A percentile compares a stretch with the other conserved stretches of the same genome.
phyloP scores from a whole-genome alignment of 2,888 invertebrate species.

The Eupithecia insigniata region DNA sequence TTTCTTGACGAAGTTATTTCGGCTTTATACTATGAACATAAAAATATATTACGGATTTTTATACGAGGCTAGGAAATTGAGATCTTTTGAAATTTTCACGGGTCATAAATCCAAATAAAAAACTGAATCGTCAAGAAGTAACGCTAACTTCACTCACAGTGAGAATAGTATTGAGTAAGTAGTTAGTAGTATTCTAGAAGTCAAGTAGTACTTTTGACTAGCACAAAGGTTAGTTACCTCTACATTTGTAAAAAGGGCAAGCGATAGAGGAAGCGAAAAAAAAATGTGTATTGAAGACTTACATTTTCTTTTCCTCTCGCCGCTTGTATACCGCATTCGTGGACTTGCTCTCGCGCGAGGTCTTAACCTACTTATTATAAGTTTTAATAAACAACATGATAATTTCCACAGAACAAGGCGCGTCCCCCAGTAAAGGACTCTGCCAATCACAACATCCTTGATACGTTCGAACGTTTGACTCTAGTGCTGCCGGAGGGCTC shows the following conservation, averaged over 20 bases:
- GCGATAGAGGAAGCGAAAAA: too few species aligned
- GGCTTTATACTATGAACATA: too few species aligned
- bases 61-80: background rate
- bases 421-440: slow-evolving; percentile 80
- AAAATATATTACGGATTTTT: background rate
- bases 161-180: background rate
- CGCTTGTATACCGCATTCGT: background rate
- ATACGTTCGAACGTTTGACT: slow-evolving; percentile 74
- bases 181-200: too few species aligned
- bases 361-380: background rate
- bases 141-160: background rate
- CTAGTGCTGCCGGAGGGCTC: slow-evolving; percentile 79
- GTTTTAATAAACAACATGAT: background rate
- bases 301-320: too few species aligned
- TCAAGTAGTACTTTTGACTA: background rate
- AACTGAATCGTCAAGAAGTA: background rate
- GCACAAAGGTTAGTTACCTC: too few species aligned
- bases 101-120: background rate
- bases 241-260: too few species aligned
- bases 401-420: slow-evolving; percentile 69
- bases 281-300: too few species aligned
- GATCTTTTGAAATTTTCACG: background rate
- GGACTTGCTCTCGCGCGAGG: background rate
- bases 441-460: slow-evolving; percentile 67
- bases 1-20: background rate